Conservation (phyloP, 2,888 invertebrate species). For the Cepaea hortensis region DNA sequence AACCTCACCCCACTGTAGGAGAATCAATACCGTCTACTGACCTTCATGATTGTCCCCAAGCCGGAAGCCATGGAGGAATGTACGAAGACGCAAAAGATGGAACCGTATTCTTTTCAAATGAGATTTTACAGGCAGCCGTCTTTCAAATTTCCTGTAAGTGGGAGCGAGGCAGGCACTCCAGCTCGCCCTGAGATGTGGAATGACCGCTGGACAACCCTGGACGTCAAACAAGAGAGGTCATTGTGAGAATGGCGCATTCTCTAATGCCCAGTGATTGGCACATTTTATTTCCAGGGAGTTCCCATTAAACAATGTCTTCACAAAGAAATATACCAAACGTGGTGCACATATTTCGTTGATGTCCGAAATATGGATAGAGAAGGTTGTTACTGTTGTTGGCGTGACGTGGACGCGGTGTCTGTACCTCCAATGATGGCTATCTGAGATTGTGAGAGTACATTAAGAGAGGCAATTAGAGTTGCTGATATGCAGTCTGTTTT, state of each 20-base stretch:
- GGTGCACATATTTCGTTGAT: no score
- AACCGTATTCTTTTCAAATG: not conserved
- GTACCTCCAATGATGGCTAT: not conserved
- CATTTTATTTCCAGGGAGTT: not conserved
- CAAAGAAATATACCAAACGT: no score
- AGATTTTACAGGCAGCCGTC: not conserved
- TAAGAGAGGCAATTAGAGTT: no score
- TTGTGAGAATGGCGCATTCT: not conserved
- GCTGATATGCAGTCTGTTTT: not conserved
- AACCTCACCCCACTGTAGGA: not conserved
- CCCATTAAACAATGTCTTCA: no score
- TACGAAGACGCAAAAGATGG: not conserved
- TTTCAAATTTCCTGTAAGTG: constrained; percentile 10
- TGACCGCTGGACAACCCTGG: not conserved
- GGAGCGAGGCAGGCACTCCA: not conserved
- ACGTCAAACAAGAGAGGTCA: not conserved
- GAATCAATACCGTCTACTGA: constrained; percentile 4
- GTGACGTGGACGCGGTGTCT: not conserved
- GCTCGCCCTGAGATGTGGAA: not conserved
- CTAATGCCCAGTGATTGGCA: not conserved
- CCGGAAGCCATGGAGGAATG: not conserved
- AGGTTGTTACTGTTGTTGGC: not conserved
- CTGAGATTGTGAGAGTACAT: no score
- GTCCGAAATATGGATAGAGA: not conserved
- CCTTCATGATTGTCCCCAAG: not conserved